phyloP scores from a whole-genome alignment of 2,888 invertebrate species.

The Epinotia nisella region DNA sequence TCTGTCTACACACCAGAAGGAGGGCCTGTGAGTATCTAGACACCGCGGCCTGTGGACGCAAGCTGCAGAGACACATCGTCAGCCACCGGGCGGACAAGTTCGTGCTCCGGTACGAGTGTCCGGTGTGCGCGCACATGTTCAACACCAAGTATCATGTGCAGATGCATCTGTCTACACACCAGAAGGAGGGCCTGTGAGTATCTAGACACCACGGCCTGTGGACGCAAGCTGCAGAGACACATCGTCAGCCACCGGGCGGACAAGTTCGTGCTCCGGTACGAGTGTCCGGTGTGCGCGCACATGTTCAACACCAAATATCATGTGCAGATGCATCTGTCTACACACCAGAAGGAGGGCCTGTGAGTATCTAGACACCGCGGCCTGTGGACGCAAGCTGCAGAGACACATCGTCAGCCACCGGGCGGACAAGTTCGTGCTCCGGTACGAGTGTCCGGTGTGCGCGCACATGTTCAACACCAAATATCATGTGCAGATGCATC shows the following conservation, averaged over 20 bases:
- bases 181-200: conserved; percentile 68
- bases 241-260: conserved; percentile 58
- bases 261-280: conserved; percentile 68
- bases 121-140: conserved; percentile 80
- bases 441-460: conserved; percentile 80
- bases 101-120: conserved; percentile 75
- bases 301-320: conserved; percentile 79
- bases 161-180: conserved; percentile 74
- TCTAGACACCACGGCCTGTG: too few relatives aligned
- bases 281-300: conserved; percentile 80
- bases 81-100: conserved; percentile 62
- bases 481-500: conserved; percentile 75
- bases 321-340: conserved; percentile 71
- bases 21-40: conserved; percentile 60
- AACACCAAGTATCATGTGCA: conserved; percentile 75
- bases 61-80: conserved; percentile 28
- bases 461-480: conserved; percentile 79
- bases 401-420: conserved; percentile 56
- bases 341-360: conserved; percentile 74
- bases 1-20: conserved; percentile 72
- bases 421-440: conserved; percentile 59
- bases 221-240: too few relatives aligned
- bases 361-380: conserved; percentile 47
- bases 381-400: too few relatives aligned
- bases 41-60: too few relatives aligned